Evolutionary conservation across 2,113 vertebrate genomes (phyloP).

Genomic region (Ia io): DNA sequence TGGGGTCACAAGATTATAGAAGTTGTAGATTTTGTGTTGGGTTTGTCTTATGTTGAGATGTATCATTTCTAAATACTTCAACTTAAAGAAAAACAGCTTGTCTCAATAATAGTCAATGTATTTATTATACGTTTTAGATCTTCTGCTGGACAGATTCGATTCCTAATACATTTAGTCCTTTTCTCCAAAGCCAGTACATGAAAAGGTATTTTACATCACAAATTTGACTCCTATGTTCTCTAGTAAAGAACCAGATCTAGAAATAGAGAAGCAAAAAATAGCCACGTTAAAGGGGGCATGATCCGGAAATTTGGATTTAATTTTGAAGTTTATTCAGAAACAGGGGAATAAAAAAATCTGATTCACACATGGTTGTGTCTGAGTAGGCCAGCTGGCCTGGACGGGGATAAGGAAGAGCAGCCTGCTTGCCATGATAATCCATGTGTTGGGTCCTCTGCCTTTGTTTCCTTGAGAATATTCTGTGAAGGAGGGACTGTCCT

Average conservation of each 20-base stretch:
- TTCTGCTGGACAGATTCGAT: neutral
- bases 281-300: neutral
- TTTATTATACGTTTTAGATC: neutral
- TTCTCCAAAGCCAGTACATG: neutral
- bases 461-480: neutral
- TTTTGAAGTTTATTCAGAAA: slow-evolving; percentile 12
- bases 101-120: neutral
- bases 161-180: neutral
- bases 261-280: neutral
- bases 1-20: neutral
- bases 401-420: neutral
- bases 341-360: neutral
- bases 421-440: neutral
- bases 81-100: neutral
- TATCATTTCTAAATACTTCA: neutral
- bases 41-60: slow-evolving; percentile 10
- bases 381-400: slow-evolving; percentile 22
- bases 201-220: neutral
- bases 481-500: neutral
- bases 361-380: neutral
- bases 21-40: neutral
- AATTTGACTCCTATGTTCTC: neutral
- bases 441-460: neutral
- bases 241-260: neutral
- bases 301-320: neutral